A percentile compares a stretch with the other conserved stretches of the same genome.
Conservation (phyloP, 2,888 invertebrate genomes). For the Diadegma fenestrale region DNA sequence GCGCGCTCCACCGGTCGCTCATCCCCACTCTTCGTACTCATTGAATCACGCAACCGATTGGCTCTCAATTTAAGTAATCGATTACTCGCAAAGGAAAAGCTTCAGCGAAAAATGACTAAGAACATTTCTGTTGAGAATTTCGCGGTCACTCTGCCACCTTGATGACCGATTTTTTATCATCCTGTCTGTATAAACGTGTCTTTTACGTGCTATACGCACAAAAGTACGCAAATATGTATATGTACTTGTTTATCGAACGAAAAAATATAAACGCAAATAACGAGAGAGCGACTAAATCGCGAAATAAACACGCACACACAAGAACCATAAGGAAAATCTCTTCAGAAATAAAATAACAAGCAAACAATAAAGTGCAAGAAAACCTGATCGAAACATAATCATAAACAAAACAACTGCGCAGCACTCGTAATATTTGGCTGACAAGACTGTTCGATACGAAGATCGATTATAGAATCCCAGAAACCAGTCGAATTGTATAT, state of each 20-base stretch:
- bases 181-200: not conserved
- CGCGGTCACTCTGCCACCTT: not conserved
- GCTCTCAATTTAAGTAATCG: not conserved
- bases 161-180: not conserved
- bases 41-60: not conserved
- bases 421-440: constrained; percentile 71
- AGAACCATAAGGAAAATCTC: constrained; percentile 61
- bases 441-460: constrained; percentile 53
- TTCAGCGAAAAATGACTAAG: not conserved
- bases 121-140: not conserved
- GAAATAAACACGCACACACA: constrained; percentile 58
- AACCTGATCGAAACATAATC: constrained; percentile 66
- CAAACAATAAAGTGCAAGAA: constrained; percentile 56
- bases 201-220: constrained; percentile 27
- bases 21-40: not conserved
- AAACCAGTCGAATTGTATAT: constrained; percentile 11
- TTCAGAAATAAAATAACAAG: not conserved
- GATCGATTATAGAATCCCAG: constrained; percentile 9
- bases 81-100: not conserved
- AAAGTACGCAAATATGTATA: constrained; percentile 46
- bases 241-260: constrained; percentile 10
- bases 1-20: not conserved
- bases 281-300: constrained; percentile 62
- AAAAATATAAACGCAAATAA: constrained; percentile 4
- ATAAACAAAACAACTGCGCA: constrained; percentile 68